A percentile compares a stretch with the other conserved stretches of the same genome.
phyloP scores from a whole-genome alignment of 2,888 invertebrate genomes.

The Sinodicranocentrus sp. region DNA sequence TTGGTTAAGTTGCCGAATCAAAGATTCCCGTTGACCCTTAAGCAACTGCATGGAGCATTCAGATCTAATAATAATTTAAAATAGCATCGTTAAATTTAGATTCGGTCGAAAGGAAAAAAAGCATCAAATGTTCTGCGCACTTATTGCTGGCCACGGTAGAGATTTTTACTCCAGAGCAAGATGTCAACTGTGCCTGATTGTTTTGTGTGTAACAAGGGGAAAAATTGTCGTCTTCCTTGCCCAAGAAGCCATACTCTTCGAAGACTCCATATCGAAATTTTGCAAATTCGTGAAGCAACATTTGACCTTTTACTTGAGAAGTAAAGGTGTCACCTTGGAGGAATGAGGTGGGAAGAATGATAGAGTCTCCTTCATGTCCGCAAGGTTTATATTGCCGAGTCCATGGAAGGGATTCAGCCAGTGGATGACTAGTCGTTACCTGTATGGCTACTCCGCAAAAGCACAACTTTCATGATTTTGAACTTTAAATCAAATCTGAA shows the following conservation, averaged over 20 bases:
- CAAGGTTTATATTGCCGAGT: slow-evolving; percentile 83
- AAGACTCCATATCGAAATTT: slow-evolving; percentile 85
- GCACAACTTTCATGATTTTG: neutral
- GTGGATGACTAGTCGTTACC: slow-evolving; percentile 69
- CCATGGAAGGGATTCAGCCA: slow-evolving; percentile 80
- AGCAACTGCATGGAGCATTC: neutral
- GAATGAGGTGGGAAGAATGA: slow-evolving; percentile 79
- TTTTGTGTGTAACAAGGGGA: slow-evolving; percentile 80
- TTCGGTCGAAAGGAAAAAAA: neutral
- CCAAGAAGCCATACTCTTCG: slow-evolving; percentile 82
- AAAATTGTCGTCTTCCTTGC: slow-evolving; percentile 81
- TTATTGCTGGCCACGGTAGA: slow-evolving; percentile 25
- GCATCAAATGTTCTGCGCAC: neutral
- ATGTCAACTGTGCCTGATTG: slow-evolving; percentile 65
- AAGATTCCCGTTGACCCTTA: neutral
- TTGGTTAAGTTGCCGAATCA: neutral
- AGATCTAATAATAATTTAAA: neutral
- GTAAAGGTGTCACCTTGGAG: slow-evolving; percentile 25
- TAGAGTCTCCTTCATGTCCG: slow-evolving; percentile 82
- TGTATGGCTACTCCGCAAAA: slow-evolving; percentile 28
- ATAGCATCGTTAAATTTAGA: neutral
- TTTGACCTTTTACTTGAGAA: slow-evolving; percentile 72
- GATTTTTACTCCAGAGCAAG: slow-evolving; percentile 33
- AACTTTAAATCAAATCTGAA: neutral
- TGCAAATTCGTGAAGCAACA: slow-evolving; percentile 83